Evolutionary conservation across 2,888 invertebrate genomes (phyloP).

Genomic region (Drosophila atripex): DNA sequence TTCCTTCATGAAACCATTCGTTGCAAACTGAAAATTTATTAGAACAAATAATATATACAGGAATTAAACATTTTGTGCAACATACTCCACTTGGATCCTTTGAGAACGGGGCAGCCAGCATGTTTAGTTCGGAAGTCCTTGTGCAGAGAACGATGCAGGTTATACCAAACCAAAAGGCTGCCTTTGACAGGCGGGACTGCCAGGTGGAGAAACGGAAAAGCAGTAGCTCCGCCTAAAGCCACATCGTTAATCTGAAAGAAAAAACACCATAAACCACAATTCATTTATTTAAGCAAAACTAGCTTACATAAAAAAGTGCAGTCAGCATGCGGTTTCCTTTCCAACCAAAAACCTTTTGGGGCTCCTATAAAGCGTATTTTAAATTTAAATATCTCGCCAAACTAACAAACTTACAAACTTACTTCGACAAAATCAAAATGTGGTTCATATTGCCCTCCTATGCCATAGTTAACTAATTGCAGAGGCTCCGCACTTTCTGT

Average conservation of each 20-base stretch:
- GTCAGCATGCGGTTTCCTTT: slow-evolving; percentile 98
- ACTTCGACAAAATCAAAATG: slow-evolving; percentile 93
- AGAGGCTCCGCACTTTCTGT: slow-evolving; percentile 89
- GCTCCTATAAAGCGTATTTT: not conserved
- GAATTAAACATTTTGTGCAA: not conserved
- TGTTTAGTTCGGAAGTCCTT: slow-evolving; percentile 96
- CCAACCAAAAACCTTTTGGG: slow-evolving; percentile 15
- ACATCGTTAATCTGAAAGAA: slow-evolving; percentile 96
- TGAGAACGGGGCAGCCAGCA: slow-evolving; percentile 98
- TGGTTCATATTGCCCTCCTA: slow-evolving; percentile 99
- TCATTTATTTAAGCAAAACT: not conserved
- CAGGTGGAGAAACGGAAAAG: slow-evolving; percentile 94
- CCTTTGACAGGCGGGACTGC: slow-evolving; percentile 95
- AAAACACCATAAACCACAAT: not conserved
- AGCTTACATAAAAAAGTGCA: slow-evolving; percentile 96
- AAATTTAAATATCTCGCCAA: not conserved
- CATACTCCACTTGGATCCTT: slow-evolving; percentile 97
- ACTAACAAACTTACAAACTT: not conserved
- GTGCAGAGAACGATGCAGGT: slow-evolving; percentile 94
- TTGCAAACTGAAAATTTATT: slow-evolving; percentile 88
- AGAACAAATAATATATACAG: not conserved
- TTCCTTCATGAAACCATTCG: slow-evolving; percentile 94
- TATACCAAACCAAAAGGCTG: slow-evolving; percentile 97
- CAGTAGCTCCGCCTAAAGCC: slow-evolving; percentile 97
- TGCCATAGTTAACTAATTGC: slow-evolving; percentile 99